Evolutionary conservation across 2,797 vertebrate species (phyloP).

Genomic region (Gallirallus australis): DNA sequence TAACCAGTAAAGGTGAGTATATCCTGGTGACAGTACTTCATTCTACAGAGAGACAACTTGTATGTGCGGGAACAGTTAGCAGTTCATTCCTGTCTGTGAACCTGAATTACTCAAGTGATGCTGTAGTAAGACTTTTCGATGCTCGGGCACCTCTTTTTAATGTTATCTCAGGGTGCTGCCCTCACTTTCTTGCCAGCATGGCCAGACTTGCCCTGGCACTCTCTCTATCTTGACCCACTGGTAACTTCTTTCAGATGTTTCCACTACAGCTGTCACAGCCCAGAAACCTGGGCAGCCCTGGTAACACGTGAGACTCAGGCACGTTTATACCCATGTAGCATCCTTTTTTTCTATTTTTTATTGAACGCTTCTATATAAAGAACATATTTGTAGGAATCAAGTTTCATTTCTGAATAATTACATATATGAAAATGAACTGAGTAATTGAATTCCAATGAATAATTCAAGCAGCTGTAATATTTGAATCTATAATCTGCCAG

Average conservation of each 20-base stretch:
- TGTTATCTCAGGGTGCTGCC: not conserved
- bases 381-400: not conserved
- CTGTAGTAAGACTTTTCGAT: not conserved
- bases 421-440: constrained; percentile 33
- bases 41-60: not conserved
- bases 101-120: not conserved
- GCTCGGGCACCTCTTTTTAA: not conserved
- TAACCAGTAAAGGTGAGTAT: not conserved
- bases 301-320: not conserved
- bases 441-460: constrained; percentile 22
- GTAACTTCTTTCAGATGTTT: not conserved
- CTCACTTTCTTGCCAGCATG: not conserved
- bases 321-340: not conserved
- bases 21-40: not conserved
- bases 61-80: not conserved
- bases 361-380: not conserved
- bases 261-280: not conserved
- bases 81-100: not conserved
- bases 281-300: not conserved
- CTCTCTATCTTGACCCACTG: not conserved
- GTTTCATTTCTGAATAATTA: constrained; percentile 45
- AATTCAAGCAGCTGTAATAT: constrained; percentile 50
- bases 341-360: not conserved
- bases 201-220: not conserved
- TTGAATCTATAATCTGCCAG: constrained; percentile 50